phyloP scores from a whole-genome alignment of 2,113 vertebrate genomes.

The Sula dactylatra region DNA sequence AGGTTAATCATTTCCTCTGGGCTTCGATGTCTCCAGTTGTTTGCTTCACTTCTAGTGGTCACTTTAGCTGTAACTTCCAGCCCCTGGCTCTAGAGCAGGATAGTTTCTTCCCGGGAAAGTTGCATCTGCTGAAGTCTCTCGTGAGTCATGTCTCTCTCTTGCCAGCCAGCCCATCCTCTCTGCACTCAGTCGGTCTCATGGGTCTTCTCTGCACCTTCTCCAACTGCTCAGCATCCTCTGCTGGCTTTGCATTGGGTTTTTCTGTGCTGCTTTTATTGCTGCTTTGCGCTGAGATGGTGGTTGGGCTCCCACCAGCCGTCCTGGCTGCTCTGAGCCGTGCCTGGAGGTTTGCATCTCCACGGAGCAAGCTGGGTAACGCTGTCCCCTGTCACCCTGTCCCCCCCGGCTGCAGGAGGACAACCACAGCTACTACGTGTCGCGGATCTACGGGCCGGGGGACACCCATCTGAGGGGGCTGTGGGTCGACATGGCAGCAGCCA shows the following conservation, averaged over 20 bases:
- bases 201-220: background rate
- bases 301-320: background rate
- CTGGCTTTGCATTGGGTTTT: background rate
- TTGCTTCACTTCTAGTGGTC: accelerated
- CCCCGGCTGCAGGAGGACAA: constrained; percentile 80
- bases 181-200: accelerated
- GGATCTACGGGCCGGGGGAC: constrained; percentile 81
- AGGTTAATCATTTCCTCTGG: background rate
- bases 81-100: background rate
- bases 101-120: background rate
- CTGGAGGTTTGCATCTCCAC: accelerated
- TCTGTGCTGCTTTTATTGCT: background rate
- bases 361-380: accelerated
- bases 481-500: constrained; percentile 79
- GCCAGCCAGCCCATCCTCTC: background rate
- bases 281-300: accelerated
- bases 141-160: background rate
- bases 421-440: constrained; percentile 88
- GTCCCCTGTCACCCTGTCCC: background rate
- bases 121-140: background rate
- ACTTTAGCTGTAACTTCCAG: background rate
- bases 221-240: background rate
- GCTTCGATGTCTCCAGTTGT: background rate
- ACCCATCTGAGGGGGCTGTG: constrained; percentile 77
- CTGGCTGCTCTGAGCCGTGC: background rate